Evolutionary conservation across 2,113 vertebrate species (phyloP), one percentile per base, ranked within the genome.

Genomic region (Urocynchramus pylzowi): DNA sequence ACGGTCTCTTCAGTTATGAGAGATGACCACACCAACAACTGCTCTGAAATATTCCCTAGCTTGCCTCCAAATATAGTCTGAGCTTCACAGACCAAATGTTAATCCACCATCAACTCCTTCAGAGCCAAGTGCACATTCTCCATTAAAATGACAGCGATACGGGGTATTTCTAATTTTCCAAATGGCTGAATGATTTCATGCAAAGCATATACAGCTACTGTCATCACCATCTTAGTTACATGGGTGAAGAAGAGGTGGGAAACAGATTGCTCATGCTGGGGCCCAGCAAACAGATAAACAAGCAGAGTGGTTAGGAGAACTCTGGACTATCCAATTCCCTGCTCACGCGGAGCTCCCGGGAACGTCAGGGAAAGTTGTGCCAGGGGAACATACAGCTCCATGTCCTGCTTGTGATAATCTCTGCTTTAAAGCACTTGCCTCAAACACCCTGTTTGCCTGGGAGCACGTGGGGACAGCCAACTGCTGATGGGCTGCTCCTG

Each of bases 1-100:
- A 92, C 63, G 95, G 88, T 70, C 91, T 94, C 61, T 59, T 90
- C 75, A 67, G 41, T 67, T 88, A 49, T 17, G 77, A 97, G 91
- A 97, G 64, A 76, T 74, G 90, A 93, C 79, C 33, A 7, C n/a
- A 37, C 88, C 90, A 94, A 93, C 93, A 96, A 90, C 80, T 56
- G 76, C 88, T 92, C 82, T 63, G 70, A 91, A 94, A 95, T 50
- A 95, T 79, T 83, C 56, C 74, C 64, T 60, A 95, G 92, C 88
- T 96, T 69, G 91, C 91, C 85, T 84, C 69, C 89, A 95, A 94
- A 96, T 83, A 93, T 39, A 73, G 85, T 45, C 71, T 53, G 93
- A 97, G 78, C 56, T 93, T 92, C 95, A 76, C 76, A 91, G 84
- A 95, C 42, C 42, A 96, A 93, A 96, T 11, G 12, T 85, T 90